Base-by-base conservation (phyloP, 1,140 invertebrate species). In the Drosophila oshimai region DNA sequence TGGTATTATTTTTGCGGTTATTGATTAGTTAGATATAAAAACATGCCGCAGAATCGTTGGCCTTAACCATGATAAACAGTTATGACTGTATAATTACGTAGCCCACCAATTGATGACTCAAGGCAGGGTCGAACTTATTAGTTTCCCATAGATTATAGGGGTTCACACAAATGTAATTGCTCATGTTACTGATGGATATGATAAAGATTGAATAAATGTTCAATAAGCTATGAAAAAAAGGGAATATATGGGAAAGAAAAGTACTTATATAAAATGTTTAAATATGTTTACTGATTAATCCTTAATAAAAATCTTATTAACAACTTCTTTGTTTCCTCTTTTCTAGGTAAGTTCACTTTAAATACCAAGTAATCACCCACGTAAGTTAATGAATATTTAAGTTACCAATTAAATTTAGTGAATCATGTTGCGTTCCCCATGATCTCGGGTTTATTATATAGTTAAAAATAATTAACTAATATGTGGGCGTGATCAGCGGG, bases 21-120 rank as follows among this genome's bases (percentile, higher is more conserved):
- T 84, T 79, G 80, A 84, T 79, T 79, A 75, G 80, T 79, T 79
- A 72, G 57, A 72, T 86, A 75, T 60, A 53, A 22, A 51, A 65
- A 61, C 58, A 74, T 70, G 64, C 62, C 20, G 60, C 22, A 17
- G 10, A 9, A 12, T 12, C 15, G n/a, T 12, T 17, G 41, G 33
- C 24, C 50, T 22, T 18, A 39, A 17, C 31, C 49, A 41, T 47
- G 41, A 60, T 74, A 64, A 57, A 50, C 39, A 49, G 26, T 62
- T 62, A 51, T 29, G 17, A 28, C 37, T 47, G 58, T 55, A 68
- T 73, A 68, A 81, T 73, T 61, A 53, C 68, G 26, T 29, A 55
- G 24, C 13, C 34, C 22, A 12, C 20, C n/a, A 53, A 26, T 53
- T 28, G 31, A 24, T 54, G 47, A 61, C 26, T 41, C 36, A 55